Base-by-base conservation (phyloP, 2,888 invertebrate genomes). In the Drosophila paramelanica region DNA sequence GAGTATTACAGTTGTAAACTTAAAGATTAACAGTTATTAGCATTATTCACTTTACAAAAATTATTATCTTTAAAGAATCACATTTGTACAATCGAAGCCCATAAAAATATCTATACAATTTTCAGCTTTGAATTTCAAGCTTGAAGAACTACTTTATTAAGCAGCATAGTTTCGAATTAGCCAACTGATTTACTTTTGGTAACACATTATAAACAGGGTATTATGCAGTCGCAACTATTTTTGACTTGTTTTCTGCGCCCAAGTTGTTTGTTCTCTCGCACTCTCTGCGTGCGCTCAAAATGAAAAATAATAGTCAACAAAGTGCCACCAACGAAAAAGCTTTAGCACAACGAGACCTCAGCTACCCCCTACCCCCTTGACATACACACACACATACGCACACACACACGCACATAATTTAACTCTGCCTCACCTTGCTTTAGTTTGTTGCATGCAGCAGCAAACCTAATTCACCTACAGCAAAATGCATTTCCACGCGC, bases 281-380 rank as follows among this genome's bases (percentile, higher is more conserved):
- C 47, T 38, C 51, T 23, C 50, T 66, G 59, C 59, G 62, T 68
- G 65, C 69, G 59, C 49, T 74, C 61, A 75, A 81, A 83, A 83
- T 83, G 83, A 88, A 85, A 83, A 88, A 83, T 83, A 88, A 83
- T 88, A 85, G 86, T 81, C 82, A 85, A 88, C 85, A 77, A 80
- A 83, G 87, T 86, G 88, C 73, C 81, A 86, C 72, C 81, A 82
- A 83, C 69, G 67, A 81, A 81, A 81, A 88, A 79, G 82, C 85
- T 88, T 85, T 65, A 67, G 67, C 49, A 68, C 71, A 67, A 47
- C 51, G 61, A 78, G 79, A 72, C 69, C 62, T 56, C 42, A 47
- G 36, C 23, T 23, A 20, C 31, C 42, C 17, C 1, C 36, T 33
- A 13, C 39, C 20, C 13, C 58, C 36, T 6, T 10, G 3, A 33